Evolutionary conservation across 2,797 vertebrate genomes (phyloP), one percentile per base, ranked within the genome.

Genomic region (Hirundo rustica): DNA sequence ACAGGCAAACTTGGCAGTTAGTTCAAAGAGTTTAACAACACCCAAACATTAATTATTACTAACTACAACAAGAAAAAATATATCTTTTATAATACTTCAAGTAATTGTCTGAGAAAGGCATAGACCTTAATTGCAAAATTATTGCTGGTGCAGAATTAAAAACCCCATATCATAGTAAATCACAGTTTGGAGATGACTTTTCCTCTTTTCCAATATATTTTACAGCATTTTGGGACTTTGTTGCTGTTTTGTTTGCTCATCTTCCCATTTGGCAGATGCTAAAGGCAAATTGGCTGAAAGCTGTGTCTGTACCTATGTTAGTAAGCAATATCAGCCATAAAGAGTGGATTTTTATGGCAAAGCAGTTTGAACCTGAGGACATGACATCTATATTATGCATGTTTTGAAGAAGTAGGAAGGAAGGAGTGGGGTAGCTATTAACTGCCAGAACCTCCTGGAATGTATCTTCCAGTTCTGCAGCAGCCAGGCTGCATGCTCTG

Each of bases 261-360:
- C 47, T 71, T 83, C 67, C 77, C 72, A 83, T 96, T 62, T 96
- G 68, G 86, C 89, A 96, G 90, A 94, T 92, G 81, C 75, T 93
- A 64, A 91, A 83, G 72, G 61, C 81, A 94, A 76, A 88, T 91
- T 80, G 65, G 26, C 45, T 83, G 42, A 66, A 48, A 48, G 34
- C 34, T 85, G 40, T 73, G 20, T 54, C 57, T 82, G 9, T 51
- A 7, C 85, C 36, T 93, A 45, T 74, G 17, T 88, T 76, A 60
- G 48, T 42, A 54, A 70, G 44, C 62, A 76, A 40, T 60, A 50
- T 2, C 11, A 4, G n/a, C 21, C 16, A 38, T 25, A 38, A 13
- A 74, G 55, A 64, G 16, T 42, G 48, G 45, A 80, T 42, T 42
- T 82, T 87, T 67, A 73, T 29, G 71, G 51, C n/a, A 92, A 73